phyloP scores from a whole-genome alignment of 2,113 vertebrate species.

The Dasyurus viverrinus region DNA sequence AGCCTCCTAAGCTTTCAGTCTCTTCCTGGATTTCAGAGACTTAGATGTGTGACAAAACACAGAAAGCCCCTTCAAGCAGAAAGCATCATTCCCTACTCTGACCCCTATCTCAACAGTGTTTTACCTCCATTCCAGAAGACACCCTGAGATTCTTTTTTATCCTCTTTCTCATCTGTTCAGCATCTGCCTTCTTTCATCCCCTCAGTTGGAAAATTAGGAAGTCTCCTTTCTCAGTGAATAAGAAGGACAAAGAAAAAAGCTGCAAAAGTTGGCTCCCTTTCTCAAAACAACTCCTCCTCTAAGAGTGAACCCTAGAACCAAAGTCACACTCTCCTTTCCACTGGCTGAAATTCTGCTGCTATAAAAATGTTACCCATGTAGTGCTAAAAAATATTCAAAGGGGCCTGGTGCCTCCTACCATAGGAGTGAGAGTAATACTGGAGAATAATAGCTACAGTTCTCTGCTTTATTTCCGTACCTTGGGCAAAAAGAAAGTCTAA shows the following conservation, averaged over 20 bases:
- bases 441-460: not conserved
- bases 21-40: not conserved
- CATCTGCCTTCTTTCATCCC: not conserved
- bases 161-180: not conserved
- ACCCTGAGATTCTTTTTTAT: not conserved
- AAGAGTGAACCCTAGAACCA: not conserved
- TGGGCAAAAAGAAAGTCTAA: not conserved
- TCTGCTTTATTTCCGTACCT: not conserved
- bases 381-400: not conserved
- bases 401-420: not conserved
- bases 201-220: not conserved
- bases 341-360: not conserved
- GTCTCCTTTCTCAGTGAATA: not conserved
- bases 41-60: not conserved
- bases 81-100: not conserved
- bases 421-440: accelerated
- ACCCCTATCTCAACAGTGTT: not conserved
- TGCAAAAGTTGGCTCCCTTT: not conserved
- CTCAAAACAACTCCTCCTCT: not conserved
- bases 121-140: not conserved
- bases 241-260: not conserved
- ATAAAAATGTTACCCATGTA: accelerated
- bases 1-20: not conserved
- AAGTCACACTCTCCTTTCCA: not conserved
- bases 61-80: not conserved